phyloP scores from a whole-genome alignment of 2,888 invertebrate genomes.

The Cheilosia scutellata region DNA sequence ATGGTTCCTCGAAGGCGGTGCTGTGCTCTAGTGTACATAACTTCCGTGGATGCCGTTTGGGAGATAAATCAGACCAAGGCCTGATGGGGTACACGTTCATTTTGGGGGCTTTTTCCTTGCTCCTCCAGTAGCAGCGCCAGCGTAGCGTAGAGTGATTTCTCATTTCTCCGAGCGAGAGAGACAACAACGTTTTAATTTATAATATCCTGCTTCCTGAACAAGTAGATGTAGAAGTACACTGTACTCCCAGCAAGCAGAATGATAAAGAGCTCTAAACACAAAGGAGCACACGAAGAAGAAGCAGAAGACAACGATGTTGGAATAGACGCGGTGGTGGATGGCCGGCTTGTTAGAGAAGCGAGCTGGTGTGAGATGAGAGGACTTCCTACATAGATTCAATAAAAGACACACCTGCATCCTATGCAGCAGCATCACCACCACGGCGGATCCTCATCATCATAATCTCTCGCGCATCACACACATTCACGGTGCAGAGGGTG shows the following conservation, averaged over 20 bases:
- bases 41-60: conserved; percentile 68
- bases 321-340: conserved; percentile 1
- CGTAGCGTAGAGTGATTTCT: conserved; percentile 48
- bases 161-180: conserved; percentile 39
- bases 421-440: conserved; percentile 27
- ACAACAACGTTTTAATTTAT: conserved; percentile 72
- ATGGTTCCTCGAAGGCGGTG: conserved; percentile 58
- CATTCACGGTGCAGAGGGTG: conserved; percentile 32
- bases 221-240: background rate
- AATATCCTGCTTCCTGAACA: conserved; percentile 58
- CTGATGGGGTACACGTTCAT: conserved; percentile 23
- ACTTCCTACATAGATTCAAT: conserved; percentile 76
- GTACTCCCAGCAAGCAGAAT: conserved; percentile 43
- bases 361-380: conserved; percentile 66
- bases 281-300: conserved; percentile 22
- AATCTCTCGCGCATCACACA: conserved; percentile 60
- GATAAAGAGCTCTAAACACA: conserved; percentile 54
- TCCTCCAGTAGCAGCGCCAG: conserved; percentile 19
- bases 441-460: conserved; percentile 40
- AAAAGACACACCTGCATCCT: conserved; percentile 74
- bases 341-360: conserved; percentile 45
- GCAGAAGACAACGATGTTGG: background rate
- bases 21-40: conserved; percentile 30
- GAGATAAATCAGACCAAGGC: conserved; percentile 65
- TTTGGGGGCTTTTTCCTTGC: conserved; percentile 53